Evolutionary conservation across 2,113 vertebrate species (phyloP).

Genomic region (Eonycteris spelaea): DNA sequence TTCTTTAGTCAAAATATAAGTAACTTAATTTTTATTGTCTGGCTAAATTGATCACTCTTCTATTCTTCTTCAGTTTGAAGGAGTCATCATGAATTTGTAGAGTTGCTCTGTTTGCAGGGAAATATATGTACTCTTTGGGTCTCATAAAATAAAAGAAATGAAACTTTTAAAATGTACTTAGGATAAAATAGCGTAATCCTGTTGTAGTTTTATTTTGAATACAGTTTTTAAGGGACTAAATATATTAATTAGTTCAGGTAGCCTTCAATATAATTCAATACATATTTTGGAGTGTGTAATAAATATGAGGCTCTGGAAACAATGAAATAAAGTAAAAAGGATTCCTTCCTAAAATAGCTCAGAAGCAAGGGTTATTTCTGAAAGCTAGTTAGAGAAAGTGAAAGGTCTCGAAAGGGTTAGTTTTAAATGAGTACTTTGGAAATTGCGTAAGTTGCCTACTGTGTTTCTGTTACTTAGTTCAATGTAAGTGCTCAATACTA

Average conservation of each 20-base stretch:
- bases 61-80: conserved; percentile 50
- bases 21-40: conserved; percentile 71
- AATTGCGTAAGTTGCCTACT: not conserved
- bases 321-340: not conserved
- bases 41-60: conserved; percentile 54
- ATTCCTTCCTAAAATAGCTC: not conserved
- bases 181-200: not conserved
- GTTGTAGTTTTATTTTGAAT: not conserved
- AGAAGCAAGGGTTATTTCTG: not conserved
- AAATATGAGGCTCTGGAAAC: not conserved
- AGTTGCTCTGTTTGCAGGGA: not conserved
- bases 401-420: not conserved
- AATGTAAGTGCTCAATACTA: not conserved
- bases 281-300: not conserved
- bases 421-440: not conserved
- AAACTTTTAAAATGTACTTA: conserved; percentile 22
- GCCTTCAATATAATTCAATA: not conserved
- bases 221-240: not conserved
- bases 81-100: not conserved
- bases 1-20: conserved; percentile 72
- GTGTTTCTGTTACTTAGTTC: not conserved
- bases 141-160: conserved; percentile 20
- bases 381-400: not conserved
- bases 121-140: not conserved
- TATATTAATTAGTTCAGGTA: not conserved